Percentiles rank a stretch among this genome's conserved stretches.
phyloP scores from a whole-genome alignment of 2,888 invertebrate species.

The Iphiclides podalirius region DNA sequence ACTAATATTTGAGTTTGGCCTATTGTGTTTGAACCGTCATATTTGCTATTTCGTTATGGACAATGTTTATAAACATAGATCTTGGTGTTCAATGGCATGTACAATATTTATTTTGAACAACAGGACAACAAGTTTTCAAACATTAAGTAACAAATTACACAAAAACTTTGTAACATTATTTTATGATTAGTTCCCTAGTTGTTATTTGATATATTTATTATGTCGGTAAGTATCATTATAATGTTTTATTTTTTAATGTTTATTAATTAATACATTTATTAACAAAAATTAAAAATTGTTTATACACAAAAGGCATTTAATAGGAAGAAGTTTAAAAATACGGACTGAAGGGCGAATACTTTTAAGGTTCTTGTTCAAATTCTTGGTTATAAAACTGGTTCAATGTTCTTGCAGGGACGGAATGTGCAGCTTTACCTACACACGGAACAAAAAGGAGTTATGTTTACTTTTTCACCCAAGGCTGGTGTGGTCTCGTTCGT shows the following conservation, averaged over 20 bases:
- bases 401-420: conserved; percentile 7
- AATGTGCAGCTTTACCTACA: conserved; percentile 10
- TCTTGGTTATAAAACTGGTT: conserved; percentile 12
- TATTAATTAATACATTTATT: too few species aligned
- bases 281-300: too few species aligned
- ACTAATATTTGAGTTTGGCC: neutral
- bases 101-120: neutral
- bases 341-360: conserved; percentile 1
- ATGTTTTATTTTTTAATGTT: too few species aligned
- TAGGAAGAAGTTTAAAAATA: conserved; percentile 2
- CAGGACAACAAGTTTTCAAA: too few species aligned
- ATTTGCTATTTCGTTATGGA: neutral
- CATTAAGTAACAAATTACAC: too few species aligned
- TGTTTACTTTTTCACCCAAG: conserved; percentile 10
- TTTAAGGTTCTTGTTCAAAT: conserved; percentile 4
- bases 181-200: too few species aligned
- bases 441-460: conserved; percentile 3
- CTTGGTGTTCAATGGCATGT: neutral
- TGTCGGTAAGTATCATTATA: too few species aligned
- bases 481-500: conserved; percentile 26
- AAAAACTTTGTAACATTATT: too few species aligned
- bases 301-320: too few species aligned
- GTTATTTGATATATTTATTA: too few species aligned
- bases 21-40: conserved; percentile 7
- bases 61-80: conserved; percentile 13